Evolutionary conservation across 2,113 vertebrate species (phyloP).

Genomic region (Paramisgurnus dabryanus): DNA sequence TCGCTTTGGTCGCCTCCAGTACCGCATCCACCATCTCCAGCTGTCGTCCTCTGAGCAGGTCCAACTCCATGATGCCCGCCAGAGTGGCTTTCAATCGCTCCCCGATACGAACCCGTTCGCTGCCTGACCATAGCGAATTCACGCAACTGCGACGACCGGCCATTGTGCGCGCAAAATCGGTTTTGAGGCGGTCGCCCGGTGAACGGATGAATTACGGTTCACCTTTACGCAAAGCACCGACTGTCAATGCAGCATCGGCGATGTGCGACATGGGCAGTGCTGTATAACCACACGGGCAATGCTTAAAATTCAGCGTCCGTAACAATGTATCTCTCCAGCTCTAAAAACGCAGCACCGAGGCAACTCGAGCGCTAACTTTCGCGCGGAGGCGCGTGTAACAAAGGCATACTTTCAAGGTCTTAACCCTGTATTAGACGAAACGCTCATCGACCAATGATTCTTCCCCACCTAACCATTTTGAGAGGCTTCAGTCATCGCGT

Average conservation of each 20-base stretch:
- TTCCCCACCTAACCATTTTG: conserved; percentile 11
- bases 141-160: conserved; percentile 71
- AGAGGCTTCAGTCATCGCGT: background rate
- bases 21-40: conserved; percentile 72
- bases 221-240: conserved; percentile 45
- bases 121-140: conserved; percentile 79
- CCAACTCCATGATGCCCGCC: conserved; percentile 80
- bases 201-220: conserved; percentile 4
- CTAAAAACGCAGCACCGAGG: background rate
- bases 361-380: conserved; percentile 46
- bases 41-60: conserved; percentile 75
- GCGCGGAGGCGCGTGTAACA: conserved; percentile 12
- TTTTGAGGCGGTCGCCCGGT: conserved; percentile 39
- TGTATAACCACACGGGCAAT: background rate
- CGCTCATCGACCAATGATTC: background rate
- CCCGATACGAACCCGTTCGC: conserved; percentile 77
- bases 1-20: conserved; percentile 60
- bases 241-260: conserved; percentile 48
- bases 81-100: conserved; percentile 80
- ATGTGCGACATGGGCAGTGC: conserved; percentile 27
- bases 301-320: conserved; percentile 29
- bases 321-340: background rate
- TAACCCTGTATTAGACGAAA: background rate
- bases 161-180: conserved; percentile 60
- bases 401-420: conserved; percentile 3